Evolutionary conservation across 2,113 vertebrate genomes (phyloP), one percentile per base, ranked within the genome.

Genomic region (Phoenicopterus ruber): DNA sequence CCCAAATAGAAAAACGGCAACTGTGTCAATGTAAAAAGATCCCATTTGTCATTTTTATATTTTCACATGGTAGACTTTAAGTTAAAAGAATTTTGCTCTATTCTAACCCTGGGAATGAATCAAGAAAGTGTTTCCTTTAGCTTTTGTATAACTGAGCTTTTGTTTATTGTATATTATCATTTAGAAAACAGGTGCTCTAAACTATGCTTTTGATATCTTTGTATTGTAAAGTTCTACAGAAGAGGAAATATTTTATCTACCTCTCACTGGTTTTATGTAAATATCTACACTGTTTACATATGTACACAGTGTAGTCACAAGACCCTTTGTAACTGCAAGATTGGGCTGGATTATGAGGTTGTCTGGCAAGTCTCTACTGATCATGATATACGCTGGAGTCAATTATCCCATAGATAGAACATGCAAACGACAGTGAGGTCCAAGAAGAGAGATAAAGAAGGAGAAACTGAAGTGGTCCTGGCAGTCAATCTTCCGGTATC

Each of bases 221-320:
- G 17, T 50, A 26, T 38, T 95, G 77, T 66, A 95, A 95, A 93
- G 94, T 88, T 85, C 55, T 80, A 3, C 3, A 6, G 50, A 80
- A 86, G 42, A 86, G 58, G 65, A 92, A 93, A 46, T 81, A 89
- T 74, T 95, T 93, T 94, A 90, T 86, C 82, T 97, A 28, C 20
- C 40, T 93, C 44, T 82, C 32, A 88, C 42, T 78, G 40, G 62
- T 44, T 89, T 95, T 94, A 50, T 93, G 67, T 95, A 91, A 94
- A 93, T 91, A 94, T 50, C 61, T 76, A 26, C 73, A 82, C 40
- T 73, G n/a, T 89, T 97, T 92, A 91, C 36, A 58, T 90, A 67
- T 72, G 91, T 95, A 92, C 90, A 95, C 13, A 76, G 28, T 85
- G 71, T 50, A 29, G 71, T 86, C 90, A 96, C 47, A 55, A 94